Base-by-base conservation (phyloP, 2,888 invertebrate genomes). In the Xanthia icteritia region DNA sequence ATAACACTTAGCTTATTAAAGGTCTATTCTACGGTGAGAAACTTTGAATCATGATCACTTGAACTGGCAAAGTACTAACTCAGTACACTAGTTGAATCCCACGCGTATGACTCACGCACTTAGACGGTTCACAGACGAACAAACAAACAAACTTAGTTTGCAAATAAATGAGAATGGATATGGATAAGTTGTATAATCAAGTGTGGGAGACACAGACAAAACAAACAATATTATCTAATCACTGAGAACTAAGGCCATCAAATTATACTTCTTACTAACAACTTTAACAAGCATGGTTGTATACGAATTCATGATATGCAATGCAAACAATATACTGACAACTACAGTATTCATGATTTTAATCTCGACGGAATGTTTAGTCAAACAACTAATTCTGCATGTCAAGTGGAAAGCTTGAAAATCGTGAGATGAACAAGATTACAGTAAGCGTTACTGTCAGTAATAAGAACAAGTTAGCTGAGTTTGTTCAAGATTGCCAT, bases 91-190 rank as follows among this genome's bases (percentile, higher is more conserved):
- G 85, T 90, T 90, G 86, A 90, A 86, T 91, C 95, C 94, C 91
- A 95, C 95, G 93, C 92, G 79, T 87, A 89, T 95, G 95, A 95
- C 86, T 95, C 94, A 95, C 86, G 88, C 90, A 89, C 88, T 87
- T 92, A 95, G 95, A 95, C 94, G 84, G 89, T 90, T 89, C 89
- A 88, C 92, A 95, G 94, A 94, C 94, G 92, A 92, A 92, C 91
- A 92, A 91, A 93, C 92, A 91, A 89, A 87, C 87, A 89, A 88
- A 89, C 82, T 82, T 79, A 84, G 82, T 84, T 88, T 84, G 82
- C 80, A 77, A 85, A 90, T 88, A 79, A 76, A 89, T 88, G 74
- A 85, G 86, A 86, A 89, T 85, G 88, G 63, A 67, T 68, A 83
- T 67, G 76, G 68, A 71, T 82, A 84, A 68, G n/a, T 75, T 81